Percentiles rank a stretch among this genome's conserved stretches.
phyloP scores from a whole-genome alignment of 2,797 vertebrate genomes.

The Spinibarbus caldwelli region DNA sequence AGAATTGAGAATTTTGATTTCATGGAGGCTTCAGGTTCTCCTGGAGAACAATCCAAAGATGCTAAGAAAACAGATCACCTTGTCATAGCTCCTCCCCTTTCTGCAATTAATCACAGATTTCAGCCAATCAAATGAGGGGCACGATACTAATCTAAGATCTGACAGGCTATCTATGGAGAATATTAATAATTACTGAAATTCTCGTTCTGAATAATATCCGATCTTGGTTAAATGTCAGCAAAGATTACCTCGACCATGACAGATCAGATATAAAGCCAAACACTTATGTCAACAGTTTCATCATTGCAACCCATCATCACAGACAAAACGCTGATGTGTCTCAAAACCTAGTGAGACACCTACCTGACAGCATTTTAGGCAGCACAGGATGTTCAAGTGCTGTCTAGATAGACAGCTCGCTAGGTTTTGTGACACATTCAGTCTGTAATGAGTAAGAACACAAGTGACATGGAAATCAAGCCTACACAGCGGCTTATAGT shows the following conservation, averaged over 20 bases:
- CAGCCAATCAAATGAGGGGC: conserved; percentile 3
- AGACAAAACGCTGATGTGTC: neutral
- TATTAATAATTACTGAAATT: neutral
- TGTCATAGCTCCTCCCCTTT: conserved; percentile 1
- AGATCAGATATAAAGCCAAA: conserved; percentile 23
- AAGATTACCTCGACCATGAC: neutral
- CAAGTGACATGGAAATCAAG: conserved; percentile 42
- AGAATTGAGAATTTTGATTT: neutral
- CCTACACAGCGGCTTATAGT: conserved; percentile 52
- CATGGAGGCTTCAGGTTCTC: neutral
- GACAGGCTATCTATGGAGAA: neutral
- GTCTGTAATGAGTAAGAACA: conserved; percentile 19
- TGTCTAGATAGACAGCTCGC: neutral
- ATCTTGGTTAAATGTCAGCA: conserved; percentile 8
- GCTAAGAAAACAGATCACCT: neutral
- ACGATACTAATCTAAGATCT: neutral
- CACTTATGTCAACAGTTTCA: conserved; percentile 5
- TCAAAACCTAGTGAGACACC: neutral
- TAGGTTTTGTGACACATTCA: neutral
- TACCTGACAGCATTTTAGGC: neutral
- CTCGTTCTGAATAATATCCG: neutral
- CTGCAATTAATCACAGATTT: neutral
- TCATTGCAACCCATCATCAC: neutral
- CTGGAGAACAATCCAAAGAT: neutral
- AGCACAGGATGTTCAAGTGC: neutral